Base-by-base conservation (phyloP, 2,113 vertebrate genomes). In the Tricholaema leucomelas region DNA sequence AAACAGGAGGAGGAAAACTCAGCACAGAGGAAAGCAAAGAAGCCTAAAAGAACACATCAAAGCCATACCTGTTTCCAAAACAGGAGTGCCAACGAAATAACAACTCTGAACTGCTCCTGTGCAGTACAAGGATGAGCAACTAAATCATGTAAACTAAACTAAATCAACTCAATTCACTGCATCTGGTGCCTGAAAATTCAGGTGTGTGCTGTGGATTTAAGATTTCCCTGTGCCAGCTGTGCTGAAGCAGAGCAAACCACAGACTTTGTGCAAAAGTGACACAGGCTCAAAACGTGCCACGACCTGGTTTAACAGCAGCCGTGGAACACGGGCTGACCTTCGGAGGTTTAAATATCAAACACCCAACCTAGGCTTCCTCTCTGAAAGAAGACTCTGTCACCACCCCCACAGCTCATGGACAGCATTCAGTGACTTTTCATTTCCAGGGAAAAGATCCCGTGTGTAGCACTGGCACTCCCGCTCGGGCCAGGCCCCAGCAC, bases 351-450 rank as follows among this genome's bases (percentile, higher is more conserved):
- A 11, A 16, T 1, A 8, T 6, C 6, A 10, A 52, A 28, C 31
- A 19, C 23, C 3, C 5, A 38, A 5, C 6, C 12, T 2, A 14
- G 24, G 3, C 28, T 25, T 10, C 21, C 5, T 31, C 4, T 12
- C 71, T 2, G 28, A 10, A 9, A 14, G 21, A 6, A 16, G 8
- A 12, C 7, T 1, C 55, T 4, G 5, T 2, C 5, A 1, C 1
- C 1, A 5, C 3, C 25, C 3, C 48, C 12, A 0, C 46, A 42
- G 61, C 61, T 7, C 46, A 2, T 1, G 3, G 2, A 1, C 2
- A 5, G 16, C 2, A 0, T 0, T 4, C 50, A 2, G 30, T 0
- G 21, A 6, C 11, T 16, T 5, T 18, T 17, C 50, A 48, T 0
- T 2, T 2, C 46, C 73, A 8, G 64, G 24, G 19, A 9, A 8